Percentiles rank a stretch among this genome's conserved stretches.
These are phyloP conservation scores for Petromus typicus DNA, from an alignment of 2,113 vertebrate species.

Conservation along the genomic window DNA sequence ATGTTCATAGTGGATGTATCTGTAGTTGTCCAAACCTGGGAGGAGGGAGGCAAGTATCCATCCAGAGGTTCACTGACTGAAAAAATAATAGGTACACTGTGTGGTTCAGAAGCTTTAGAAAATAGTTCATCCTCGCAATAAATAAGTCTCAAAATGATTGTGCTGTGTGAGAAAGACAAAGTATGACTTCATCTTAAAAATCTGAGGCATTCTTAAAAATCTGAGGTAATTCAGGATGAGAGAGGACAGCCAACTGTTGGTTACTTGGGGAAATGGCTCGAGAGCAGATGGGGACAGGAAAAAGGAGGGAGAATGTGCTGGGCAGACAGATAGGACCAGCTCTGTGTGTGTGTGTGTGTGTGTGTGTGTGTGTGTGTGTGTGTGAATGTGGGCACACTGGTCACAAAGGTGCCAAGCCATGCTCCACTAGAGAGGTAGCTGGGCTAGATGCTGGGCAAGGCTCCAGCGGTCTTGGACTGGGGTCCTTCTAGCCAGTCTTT, in stretches of 20 bases:
- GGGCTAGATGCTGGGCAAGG: background rate
- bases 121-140: background rate
- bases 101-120: background rate
- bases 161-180: background rate
- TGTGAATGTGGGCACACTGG: background rate
- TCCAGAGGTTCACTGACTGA: background rate
- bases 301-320: rapidly evolving
- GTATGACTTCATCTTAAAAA: background rate
- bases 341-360: background rate
- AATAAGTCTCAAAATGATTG: background rate
- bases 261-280: too few relatives aligned
- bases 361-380: background rate
- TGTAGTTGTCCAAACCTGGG: background rate
- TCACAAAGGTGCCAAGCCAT: background rate
- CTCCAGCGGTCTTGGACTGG: background rate
- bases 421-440: background rate
- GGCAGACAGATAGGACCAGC: background rate
- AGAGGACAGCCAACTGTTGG: background rate
- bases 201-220: background rate
- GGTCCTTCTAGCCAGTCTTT: background rate
- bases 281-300: rapidly evolving
- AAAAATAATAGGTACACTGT: background rate
- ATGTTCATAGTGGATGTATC: background rate
- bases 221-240: background rate
- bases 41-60: background rate